Percentiles rank a stretch among this genome's conserved stretches.
Evolutionary conservation across 2,888 invertebrate species (phyloP).

Genomic region (Seira ritae): DNA sequence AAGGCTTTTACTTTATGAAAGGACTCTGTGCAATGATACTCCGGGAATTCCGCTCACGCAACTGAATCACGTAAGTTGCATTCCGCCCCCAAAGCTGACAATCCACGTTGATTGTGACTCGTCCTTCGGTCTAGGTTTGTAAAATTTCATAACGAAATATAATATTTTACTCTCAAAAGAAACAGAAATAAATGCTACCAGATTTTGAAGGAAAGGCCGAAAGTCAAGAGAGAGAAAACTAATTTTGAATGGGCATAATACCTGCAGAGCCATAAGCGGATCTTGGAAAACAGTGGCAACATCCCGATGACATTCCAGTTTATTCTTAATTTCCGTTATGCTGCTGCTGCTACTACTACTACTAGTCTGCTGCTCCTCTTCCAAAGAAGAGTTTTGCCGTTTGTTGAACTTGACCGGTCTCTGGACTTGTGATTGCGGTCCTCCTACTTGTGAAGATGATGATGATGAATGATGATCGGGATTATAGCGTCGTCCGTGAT

Average conservation of each 20-base stretch:
- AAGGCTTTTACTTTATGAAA: conserved; percentile 65
- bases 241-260: conserved; percentile 25
- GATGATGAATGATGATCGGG: conserved; percentile 55
- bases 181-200: background rate
- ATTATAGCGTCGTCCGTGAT: conserved; percentile 50
- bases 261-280: conserved; percentile 70
- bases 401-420: conserved; percentile 26
- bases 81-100: conserved; percentile 72
- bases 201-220: background rate
- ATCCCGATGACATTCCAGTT: conserved; percentile 55
- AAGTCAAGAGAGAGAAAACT: background rate
- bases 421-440: conserved; percentile 18
- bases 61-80: conserved; percentile 68
- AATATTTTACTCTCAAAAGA: background rate
- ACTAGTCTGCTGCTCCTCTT: conserved; percentile 18
- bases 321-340: conserved; percentile 27
- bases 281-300: conserved; percentile 66
- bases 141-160: conserved; percentile 18
- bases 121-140: conserved; percentile 68
- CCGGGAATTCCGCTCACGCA: conserved; percentile 61
- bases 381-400: conserved; percentile 33
- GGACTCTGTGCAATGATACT: conserved; percentile 68
- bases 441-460: background rate
- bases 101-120: conserved; percentile 66
- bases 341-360: background rate